These are phyloP conservation scores for Malthinus flaveolus DNA, from an alignment of 2,888 invertebrate species.

Conservation along the genomic window DNA sequence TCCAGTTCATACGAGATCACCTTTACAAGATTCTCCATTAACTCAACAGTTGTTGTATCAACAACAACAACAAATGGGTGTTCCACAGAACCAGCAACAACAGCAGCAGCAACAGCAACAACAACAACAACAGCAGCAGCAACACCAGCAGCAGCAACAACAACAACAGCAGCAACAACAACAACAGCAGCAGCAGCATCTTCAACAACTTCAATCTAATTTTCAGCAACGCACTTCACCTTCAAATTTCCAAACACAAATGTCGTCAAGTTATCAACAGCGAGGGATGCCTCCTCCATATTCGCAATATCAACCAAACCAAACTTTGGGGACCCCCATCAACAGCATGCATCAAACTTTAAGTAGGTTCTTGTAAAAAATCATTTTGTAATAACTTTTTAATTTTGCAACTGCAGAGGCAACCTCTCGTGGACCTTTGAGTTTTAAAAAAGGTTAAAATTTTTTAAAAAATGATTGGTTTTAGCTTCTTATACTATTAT, in stretches of 20 bases:
- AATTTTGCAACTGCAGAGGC: too few species aligned
- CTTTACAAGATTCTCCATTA: constrained; percentile 49
- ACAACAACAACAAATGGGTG: constrained; percentile 46
- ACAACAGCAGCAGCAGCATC: constrained; percentile 42
- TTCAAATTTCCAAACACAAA: constrained; percentile 45
- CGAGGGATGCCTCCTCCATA: constrained; percentile 54
- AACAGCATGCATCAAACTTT: constrained; percentile 26
- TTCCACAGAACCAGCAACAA: constrained; percentile 31
- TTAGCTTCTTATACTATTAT: too few species aligned
- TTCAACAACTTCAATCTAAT: constrained; percentile 34
- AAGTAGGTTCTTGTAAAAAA: constrained; percentile 9
- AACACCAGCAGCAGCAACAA: constrained; percentile 46
- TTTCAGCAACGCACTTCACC: constrained; percentile 32
- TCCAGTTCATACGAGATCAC: constrained; percentile 50
- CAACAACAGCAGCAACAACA: constrained; percentile 33
- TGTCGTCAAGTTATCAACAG: constrained; percentile 43
- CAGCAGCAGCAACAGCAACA: constrained; percentile 45
- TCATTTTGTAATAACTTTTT: too few species aligned
- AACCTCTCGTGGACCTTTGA: too few species aligned
- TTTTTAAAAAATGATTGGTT: too few species aligned
- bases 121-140: constrained; percentile 41
- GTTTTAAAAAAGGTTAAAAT: too few species aligned
- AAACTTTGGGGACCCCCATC: neutral
- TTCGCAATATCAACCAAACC: constrained; percentile 39
- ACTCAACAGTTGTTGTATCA: constrained; percentile 44